phyloP scores from a whole-genome alignment of 2,113 vertebrate genomes.

The Trematomus loennbergii region DNA sequence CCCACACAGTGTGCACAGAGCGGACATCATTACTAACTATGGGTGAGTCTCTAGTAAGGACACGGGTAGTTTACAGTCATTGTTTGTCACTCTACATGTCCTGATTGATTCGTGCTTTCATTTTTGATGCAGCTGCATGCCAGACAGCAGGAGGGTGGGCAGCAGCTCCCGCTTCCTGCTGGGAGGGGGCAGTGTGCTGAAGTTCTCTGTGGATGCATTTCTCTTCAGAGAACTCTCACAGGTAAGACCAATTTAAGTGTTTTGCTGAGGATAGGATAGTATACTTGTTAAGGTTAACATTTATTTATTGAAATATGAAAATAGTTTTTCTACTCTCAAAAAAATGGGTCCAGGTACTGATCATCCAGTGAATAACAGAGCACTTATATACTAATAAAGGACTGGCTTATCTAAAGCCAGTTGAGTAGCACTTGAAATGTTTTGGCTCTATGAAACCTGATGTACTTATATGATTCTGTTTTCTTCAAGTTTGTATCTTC shows the following conservation, averaged over 20 bases:
- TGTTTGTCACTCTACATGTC: neutral
- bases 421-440: too few relatives aligned
- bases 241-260: constrained; percentile 10
- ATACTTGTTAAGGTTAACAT: too few relatives aligned
- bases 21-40: constrained; percentile 66
- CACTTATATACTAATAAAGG: too few relatives aligned
- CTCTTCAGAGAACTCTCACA: constrained; percentile 58
- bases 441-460: too few relatives aligned
- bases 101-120: neutral
- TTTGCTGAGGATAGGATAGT: too few relatives aligned
- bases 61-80: neutral
- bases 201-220: constrained; percentile 76
- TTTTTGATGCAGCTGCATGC: constrained; percentile 73
- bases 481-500: too few relatives aligned
- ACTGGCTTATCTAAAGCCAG: too few relatives aligned
- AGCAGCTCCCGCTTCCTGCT: constrained; percentile 67
- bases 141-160: constrained; percentile 68
- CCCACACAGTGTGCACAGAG: constrained; percentile 35
- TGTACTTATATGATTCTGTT: too few relatives aligned
- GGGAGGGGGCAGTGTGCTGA: constrained; percentile 35
- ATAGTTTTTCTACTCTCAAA: too few relatives aligned
- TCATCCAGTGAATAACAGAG: too few relatives aligned
- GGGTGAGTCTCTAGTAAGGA: constrained; percentile 40
- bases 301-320: too few relatives aligned
- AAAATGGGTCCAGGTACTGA: too few relatives aligned